These are phyloP conservation scores for Schizopygopsis malacanthus DNA, from an alignment of 2,797 vertebrate genomes.

Conservation along the genomic window DNA sequence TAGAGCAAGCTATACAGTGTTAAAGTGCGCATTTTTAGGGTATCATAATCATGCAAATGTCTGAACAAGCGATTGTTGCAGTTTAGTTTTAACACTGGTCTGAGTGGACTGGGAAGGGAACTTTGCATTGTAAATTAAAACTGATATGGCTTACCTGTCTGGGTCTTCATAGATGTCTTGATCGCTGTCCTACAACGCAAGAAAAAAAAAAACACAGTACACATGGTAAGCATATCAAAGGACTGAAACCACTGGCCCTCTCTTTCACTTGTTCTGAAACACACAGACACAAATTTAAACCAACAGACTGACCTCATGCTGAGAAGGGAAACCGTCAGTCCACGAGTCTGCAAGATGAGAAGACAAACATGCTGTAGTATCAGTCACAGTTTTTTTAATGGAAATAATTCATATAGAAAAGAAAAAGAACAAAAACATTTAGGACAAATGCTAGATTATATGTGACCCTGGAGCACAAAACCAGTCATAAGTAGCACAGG, in stretches of 20 bases:
- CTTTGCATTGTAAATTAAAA: not conserved
- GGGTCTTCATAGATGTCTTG: constrained; percentile 77
- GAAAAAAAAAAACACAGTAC: not conserved
- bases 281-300: not conserved
- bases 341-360: constrained; percentile 68
- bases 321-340: constrained; percentile 67
- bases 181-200: constrained; percentile 70
- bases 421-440: too few relatives aligned
- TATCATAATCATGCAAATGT: not conserved
- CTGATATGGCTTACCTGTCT: constrained; percentile 74
- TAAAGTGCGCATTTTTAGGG: not conserved
- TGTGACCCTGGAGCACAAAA: not conserved
- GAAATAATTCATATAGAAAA: not conserved
- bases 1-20: not conserved
- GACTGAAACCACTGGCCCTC: not conserved
- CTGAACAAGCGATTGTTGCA: not conserved
- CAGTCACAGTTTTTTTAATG: not conserved
- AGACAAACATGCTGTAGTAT: not conserved
- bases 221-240: not conserved
- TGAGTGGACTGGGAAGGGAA: not conserved
- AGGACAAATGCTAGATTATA: not conserved
- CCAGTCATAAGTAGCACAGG: too few relatives aligned
- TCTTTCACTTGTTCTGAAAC: not conserved
- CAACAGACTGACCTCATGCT: constrained; percentile 65
- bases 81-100: not conserved